Base-by-base conservation (phyloP, 2,888 invertebrate genomes). In the Agrilus cyanescens region DNA sequence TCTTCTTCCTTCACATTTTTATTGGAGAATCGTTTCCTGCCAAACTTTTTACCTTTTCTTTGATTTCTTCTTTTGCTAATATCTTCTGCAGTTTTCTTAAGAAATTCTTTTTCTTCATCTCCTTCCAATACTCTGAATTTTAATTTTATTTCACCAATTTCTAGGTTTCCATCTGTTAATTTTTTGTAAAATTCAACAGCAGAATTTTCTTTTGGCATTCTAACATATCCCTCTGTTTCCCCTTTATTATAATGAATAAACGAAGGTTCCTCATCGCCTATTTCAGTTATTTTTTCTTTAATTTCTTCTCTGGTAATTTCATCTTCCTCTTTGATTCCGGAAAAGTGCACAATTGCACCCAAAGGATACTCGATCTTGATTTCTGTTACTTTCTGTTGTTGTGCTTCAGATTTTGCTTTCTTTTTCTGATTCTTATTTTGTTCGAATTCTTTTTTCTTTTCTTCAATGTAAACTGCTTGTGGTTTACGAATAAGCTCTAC, bases 171-270 rank as follows among this genome's bases (percentile, higher is more conserved):
- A 41, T 80, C 77, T 1, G 74, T 69, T 37, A 83, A 63, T 59
- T 81, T 80, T 35, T 76, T 76, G 13, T 74, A 56, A 40, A 84
- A 62, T 41, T 75, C 72, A 47, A 76, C 74, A 0, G 85, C 88
- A 6, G 75, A 65, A 58, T 84, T 77, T 56, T 83, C 83, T 46
- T 77, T 78, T 3, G 74, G 64, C 40, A 88, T 72, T 33, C 89
- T 75, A 13, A 86, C 70, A 66, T 80, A 81, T 1, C 85, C 90
- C 53, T 80, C 75, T 4, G 73, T 66, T 50, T 86, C 80, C 1
- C 86, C 88, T 40, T 76, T 76, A 51, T 75, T 78, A 60, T 78
- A 88, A 58, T 87, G 85, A 47, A 90, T 74, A 60, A 75, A 91
- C 0, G 82, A 81, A 37, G 85, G 69, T 31, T 80, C 75, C 2